Conservation (phyloP, 2,113 vertebrate genomes). For the Hucho hucho region DNA sequence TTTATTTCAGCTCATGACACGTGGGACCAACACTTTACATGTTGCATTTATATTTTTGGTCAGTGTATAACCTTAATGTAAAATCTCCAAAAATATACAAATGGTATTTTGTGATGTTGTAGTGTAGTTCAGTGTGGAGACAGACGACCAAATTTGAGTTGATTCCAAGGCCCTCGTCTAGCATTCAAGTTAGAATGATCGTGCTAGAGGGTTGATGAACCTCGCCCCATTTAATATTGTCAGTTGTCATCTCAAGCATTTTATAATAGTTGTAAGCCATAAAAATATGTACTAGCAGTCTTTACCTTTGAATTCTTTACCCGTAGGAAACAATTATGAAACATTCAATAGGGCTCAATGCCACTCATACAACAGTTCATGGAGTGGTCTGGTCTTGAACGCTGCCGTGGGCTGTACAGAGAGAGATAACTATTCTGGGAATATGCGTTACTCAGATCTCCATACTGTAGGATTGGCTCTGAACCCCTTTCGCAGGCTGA, state of each 20-base stretch:
- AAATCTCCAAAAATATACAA: not conserved
- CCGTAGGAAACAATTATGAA: conserved; percentile 2
- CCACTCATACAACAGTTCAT: conserved; percentile 3
- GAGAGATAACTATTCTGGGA: not conserved
- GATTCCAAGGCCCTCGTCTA: too few species aligned
- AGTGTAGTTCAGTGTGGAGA: too few species aligned
- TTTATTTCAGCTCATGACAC: too few species aligned
- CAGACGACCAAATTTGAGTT: too few species aligned
- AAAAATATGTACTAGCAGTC: not conserved
- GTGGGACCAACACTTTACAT: too few species aligned
- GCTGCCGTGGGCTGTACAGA: not conserved
- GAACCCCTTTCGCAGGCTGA: not conserved
- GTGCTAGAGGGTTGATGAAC: too few species aligned
- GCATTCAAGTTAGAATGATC: not conserved
- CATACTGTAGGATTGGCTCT: not conserved
- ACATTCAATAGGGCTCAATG: not conserved
- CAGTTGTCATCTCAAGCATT: too few species aligned
- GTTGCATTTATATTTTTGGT: too few species aligned
- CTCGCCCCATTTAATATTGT: too few species aligned
- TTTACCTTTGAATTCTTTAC: not conserved
- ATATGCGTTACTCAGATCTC: not conserved
- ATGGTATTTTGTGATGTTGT: too few species aligned
- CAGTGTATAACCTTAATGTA: conserved; percentile 7
- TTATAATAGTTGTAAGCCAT: not conserved
- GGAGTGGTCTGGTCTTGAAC: conserved; percentile 6